These are phyloP conservation scores for Ceyx cyanopectus DNA, from an alignment of 2,113 vertebrate species.

Conservation along the genomic window DNA sequence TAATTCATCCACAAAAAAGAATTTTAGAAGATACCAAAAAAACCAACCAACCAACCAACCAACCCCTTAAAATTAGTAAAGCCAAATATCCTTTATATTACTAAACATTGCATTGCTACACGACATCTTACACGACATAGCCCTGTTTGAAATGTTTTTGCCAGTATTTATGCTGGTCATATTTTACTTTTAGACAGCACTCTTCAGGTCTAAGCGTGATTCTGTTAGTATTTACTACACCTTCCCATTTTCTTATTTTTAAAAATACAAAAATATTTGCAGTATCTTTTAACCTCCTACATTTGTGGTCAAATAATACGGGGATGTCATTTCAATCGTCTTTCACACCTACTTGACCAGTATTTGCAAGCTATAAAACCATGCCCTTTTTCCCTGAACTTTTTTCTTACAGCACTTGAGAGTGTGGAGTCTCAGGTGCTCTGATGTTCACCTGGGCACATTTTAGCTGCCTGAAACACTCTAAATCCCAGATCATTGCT, in stretches of 20 bases:
- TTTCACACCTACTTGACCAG: not conserved
- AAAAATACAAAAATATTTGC: not conserved
- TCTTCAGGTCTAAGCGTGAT: not conserved
- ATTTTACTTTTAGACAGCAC: not conserved
- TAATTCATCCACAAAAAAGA: fast-evolving
- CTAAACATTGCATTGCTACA: not conserved
- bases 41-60: not conserved
- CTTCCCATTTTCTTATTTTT: not conserved
- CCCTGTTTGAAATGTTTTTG: not conserved
- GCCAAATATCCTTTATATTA: not conserved
- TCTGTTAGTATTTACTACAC: not conserved
- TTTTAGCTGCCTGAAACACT: not conserved
- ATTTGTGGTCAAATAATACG: not conserved
- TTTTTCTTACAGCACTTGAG: not conserved
- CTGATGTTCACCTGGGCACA: not conserved
- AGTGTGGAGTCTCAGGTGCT: not conserved
- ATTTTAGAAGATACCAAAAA: not conserved
- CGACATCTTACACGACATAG: not conserved
- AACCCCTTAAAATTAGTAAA: not conserved
- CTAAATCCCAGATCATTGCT: not conserved
- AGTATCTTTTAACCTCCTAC: not conserved
- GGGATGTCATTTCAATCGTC: not conserved
- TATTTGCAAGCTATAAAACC: not conserved
- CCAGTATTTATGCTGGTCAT: not conserved
- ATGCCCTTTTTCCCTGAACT: not conserved